Conservation (phyloP, 2,888 invertebrate genomes). For the Tetragonula carbonaria region DNA sequence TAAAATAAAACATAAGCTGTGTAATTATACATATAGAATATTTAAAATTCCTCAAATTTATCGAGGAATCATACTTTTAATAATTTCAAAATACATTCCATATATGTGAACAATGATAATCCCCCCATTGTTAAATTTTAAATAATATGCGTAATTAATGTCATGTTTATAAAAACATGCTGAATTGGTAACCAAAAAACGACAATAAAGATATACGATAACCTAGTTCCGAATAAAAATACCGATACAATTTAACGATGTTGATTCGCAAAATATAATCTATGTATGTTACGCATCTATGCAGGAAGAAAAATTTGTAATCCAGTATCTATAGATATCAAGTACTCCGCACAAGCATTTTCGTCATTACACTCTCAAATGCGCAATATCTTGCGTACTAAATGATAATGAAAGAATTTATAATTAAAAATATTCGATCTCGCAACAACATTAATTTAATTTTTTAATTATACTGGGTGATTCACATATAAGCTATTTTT, state of each 20-base stretch:
- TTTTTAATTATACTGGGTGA: neutral
- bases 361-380: constrained; percentile 34
- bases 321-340: constrained; percentile 26
- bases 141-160: neutral
- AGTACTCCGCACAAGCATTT: neutral
- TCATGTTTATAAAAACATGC: neutral
- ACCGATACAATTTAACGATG: constrained; percentile 4
- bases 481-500: too few species aligned
- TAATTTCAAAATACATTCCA: neutral
- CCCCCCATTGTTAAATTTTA: neutral
- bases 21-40: too few species aligned
- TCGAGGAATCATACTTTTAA: neutral
- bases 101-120: neutral
- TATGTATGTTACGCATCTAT: constrained; percentile 6
- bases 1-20: neutral
- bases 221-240: neutral
- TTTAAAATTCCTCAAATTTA: neutral
- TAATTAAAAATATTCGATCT: neutral
- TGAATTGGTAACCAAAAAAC: neutral
- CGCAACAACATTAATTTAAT: constrained; percentile 1
- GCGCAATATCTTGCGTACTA: constrained; percentile 36
- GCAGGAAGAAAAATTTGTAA: constrained; percentile 3
- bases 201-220: neutral
- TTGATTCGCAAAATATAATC: constrained; percentile 3
- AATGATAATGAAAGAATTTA: constrained; percentile 10